phyloP scores from a whole-genome alignment of 2,888 invertebrate genomes.

The Dascillus cervinus region DNA sequence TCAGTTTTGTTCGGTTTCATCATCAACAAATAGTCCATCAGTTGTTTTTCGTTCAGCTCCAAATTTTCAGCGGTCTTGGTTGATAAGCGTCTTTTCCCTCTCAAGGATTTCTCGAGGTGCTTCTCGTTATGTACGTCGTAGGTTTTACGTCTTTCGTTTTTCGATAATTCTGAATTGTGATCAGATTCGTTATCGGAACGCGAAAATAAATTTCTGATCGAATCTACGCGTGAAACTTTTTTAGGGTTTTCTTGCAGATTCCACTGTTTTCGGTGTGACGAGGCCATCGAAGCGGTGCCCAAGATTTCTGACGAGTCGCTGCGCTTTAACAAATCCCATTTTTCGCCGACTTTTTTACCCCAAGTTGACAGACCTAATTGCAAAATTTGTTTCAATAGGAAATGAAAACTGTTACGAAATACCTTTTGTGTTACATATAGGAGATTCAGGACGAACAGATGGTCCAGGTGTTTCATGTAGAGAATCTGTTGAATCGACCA shows the following conservation, averaged over 20 bases:
- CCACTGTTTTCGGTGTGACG: constrained; percentile 42
- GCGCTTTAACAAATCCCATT: constrained; percentile 53
- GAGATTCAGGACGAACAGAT: constrained; percentile 8
- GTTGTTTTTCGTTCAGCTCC: constrained; percentile 34
- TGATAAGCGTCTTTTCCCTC: constrained; percentile 23
- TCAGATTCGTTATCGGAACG: constrained; percentile 29
- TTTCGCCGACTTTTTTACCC: constrained; percentile 52
- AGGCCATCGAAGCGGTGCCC: constrained; percentile 37
- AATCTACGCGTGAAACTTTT: constrained; percentile 48
- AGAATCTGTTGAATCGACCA: constrained; percentile 29
- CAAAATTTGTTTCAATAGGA: constrained; percentile 6
- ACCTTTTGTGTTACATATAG: constrained; percentile 20
- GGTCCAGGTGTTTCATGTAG: constrained; percentile 16
- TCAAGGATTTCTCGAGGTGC: constrained; percentile 13
- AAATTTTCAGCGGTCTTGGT: constrained; percentile 30
- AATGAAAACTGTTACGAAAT: constrained; percentile 3
- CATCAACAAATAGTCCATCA: constrained; percentile 34
- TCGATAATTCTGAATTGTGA: constrained; percentile 17
- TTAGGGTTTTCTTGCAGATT: constrained; percentile 14
- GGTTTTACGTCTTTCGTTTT: constrained; percentile 10
- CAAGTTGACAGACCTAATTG: constrained; percentile 51
- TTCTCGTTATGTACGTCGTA: constrained; percentile 22
- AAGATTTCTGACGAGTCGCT: constrained; percentile 51
- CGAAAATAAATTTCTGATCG: constrained; percentile 46
- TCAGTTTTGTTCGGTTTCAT: constrained; percentile 33